Evolutionary conservation across 2,113 vertebrate species (phyloP).

Genomic region (Oryzias woworae): DNA sequence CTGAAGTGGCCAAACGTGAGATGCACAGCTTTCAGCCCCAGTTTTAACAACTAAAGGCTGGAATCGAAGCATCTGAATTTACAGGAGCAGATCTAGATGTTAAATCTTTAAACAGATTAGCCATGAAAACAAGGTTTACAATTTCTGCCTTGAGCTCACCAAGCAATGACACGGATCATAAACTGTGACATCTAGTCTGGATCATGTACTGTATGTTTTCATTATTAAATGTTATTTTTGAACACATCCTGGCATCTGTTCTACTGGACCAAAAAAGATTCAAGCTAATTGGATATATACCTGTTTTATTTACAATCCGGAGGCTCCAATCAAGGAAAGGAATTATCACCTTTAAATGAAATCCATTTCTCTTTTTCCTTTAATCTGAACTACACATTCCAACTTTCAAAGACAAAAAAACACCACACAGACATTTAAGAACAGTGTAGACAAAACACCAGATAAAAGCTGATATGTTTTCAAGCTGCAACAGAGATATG

Average conservation of each 20-base stretch:
- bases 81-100: constrained; percentile 8
- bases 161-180: constrained; percentile 20
- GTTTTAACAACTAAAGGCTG: not conserved
- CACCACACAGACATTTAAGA: constrained; percentile 38
- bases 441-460: not conserved
- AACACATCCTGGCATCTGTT: constrained; percentile 4
- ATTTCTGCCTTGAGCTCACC: constrained; percentile 29
- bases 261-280: constrained; percentile 27
- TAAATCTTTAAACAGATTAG: constrained; percentile 4
- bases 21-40: constrained; percentile 23
- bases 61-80: constrained; percentile 12
- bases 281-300: no score
- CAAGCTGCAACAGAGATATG: constrained; percentile 36
- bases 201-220: constrained; percentile 54
- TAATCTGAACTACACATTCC: constrained; percentile 60
- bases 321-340: constrained; percentile 24
- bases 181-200: constrained; percentile 30
- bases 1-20: constrained; percentile 30
- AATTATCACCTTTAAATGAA: not conserved
- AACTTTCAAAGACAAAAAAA: constrained; percentile 43
- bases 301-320: no score
- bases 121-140: constrained; percentile 31
- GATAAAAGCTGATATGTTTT: constrained; percentile 44
- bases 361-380: not conserved
- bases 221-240: constrained; percentile 59